phyloP scores from a whole-genome alignment of 2,113 vertebrate genomes.

The Jaculus jaculus region DNA sequence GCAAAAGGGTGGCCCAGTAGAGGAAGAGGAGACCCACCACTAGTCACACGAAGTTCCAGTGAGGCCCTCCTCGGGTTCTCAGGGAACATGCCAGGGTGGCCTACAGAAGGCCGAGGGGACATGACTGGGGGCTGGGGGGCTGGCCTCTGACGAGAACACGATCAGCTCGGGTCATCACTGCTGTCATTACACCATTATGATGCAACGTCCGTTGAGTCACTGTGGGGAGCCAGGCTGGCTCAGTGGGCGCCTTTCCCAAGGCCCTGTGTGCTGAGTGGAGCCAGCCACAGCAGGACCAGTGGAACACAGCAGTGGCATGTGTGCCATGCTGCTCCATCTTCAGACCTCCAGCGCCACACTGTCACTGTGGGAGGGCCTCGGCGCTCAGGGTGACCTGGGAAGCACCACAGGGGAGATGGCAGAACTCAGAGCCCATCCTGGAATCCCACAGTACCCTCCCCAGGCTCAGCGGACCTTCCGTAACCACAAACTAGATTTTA shows the following conservation, averaged over 20 bases:
- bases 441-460: rapidly evolving
- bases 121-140: neutral
- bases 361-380: rapidly evolving
- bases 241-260: rapidly evolving
- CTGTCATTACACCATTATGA: rapidly evolving
- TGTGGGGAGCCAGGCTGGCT: rapidly evolving
- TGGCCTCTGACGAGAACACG: neutral
- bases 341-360: too few species aligned
- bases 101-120: neutral
- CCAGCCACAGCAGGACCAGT: rapidly evolving
- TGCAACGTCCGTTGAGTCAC: neutral
- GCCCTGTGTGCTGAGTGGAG: neutral
- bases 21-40: rapidly evolving
- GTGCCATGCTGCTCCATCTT: rapidly evolving
- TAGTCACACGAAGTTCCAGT: rapidly evolving
- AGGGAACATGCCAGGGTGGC: rapidly evolving
- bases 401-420: rapidly evolving
- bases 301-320: rapidly evolving
- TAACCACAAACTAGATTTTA: neutral
- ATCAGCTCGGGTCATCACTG: neutral
- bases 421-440: neutral
- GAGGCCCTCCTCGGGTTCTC: rapidly evolving
- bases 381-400: neutral
- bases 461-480: rapidly evolving
- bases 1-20: too few species aligned